These are phyloP conservation scores for Calidris pygmaea DNA, from an alignment of 2,113 vertebrate genomes.

Conservation along the genomic window DNA sequence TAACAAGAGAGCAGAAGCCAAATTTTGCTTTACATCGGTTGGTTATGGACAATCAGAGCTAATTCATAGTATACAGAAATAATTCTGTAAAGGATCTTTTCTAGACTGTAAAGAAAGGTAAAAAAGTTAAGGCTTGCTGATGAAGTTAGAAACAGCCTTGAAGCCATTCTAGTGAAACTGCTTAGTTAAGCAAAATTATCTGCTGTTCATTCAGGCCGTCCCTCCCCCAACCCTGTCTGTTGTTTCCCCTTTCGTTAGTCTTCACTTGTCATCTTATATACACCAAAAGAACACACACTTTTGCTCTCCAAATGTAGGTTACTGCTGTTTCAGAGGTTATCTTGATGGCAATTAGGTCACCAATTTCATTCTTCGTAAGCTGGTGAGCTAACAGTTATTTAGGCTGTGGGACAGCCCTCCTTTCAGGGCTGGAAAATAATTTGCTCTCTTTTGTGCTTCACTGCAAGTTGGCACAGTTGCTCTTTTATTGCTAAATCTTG, in stretches of 20 bases:
- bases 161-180: background rate
- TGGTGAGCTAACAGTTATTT: background rate
- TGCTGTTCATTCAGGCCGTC: background rate
- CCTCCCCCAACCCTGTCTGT: background rate
- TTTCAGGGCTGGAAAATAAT: slow-evolving; percentile 57
- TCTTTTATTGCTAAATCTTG: slow-evolving; percentile 54
- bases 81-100: background rate
- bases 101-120: background rate
- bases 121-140: background rate
- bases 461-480: slow-evolving; percentile 60
- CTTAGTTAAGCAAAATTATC: background rate
- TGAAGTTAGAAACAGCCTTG: background rate
- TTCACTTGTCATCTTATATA: background rate
- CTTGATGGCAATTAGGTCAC: slow-evolving; percentile 2
- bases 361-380: background rate
- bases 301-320: background rate
- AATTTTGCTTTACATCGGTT: fast-evolving
- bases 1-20: background rate
- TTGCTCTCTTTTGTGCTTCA: slow-evolving; percentile 2
- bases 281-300: background rate
- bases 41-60: background rate
- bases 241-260: background rate
- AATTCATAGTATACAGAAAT: background rate
- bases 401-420: slow-evolving; percentile 6
- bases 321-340: background rate